A percentile compares a stretch with the other conserved stretches of the same genome.
Conservation (phyloP, 2,888 invertebrate genomes). For the Cephus pulcher region DNA sequence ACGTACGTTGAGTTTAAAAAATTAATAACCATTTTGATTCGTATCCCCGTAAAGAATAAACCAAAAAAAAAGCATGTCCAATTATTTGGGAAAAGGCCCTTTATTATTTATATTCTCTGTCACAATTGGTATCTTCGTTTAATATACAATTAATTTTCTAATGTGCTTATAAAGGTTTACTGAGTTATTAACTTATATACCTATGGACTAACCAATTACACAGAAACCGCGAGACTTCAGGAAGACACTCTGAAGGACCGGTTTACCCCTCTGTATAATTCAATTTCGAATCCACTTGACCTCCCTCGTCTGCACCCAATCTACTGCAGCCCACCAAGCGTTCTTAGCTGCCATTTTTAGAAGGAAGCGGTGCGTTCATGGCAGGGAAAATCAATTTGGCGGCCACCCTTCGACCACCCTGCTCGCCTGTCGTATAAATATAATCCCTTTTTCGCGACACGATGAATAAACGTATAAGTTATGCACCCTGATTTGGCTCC, state of each 20-base stretch:
- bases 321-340: conserved; percentile 1
- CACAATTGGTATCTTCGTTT: background rate
- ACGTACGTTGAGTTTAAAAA: background rate
- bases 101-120: background rate
- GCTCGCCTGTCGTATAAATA: conserved; percentile 41
- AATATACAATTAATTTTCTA: background rate
- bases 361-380: conserved; percentile 24
- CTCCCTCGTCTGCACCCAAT: conserved; percentile 30
- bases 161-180: background rate
- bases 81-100: background rate
- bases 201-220: background rate
- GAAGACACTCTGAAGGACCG: background rate
- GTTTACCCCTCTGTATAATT: conserved; percentile 15
- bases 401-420: conserved; percentile 17
- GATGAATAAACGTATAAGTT: conserved; percentile 50
- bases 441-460: conserved; percentile 26
- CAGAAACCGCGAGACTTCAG: background rate
- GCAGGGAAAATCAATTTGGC: conserved; percentile 41
- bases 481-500: conserved; percentile 35
- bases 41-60: background rate
- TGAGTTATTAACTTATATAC: background rate
- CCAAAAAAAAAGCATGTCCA: background rate
- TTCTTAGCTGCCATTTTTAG: background rate
- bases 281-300: conserved; percentile 33
- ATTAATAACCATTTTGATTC: background rate